A percentile compares a stretch with the other conserved stretches of the same genome.
Conservation (phyloP, 2,113 vertebrate genomes). For the Cyprinus carpio region DNA sequence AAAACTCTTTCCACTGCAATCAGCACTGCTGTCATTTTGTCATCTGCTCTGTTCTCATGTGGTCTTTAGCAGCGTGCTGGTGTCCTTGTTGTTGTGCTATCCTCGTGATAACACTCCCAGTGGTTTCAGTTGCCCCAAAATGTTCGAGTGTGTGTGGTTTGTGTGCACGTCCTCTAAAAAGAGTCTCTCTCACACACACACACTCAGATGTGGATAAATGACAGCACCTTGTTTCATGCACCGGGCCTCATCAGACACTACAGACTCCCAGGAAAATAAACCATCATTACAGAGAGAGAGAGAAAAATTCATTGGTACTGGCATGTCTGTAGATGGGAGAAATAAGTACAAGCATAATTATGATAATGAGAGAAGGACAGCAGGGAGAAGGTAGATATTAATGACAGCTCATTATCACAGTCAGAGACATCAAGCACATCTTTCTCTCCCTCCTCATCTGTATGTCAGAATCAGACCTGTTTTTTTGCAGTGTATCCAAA, state of each 20-base stretch:
- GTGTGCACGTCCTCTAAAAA: neutral
- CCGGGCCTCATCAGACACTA: slow-evolving; percentile 20
- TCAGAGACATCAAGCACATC: slow-evolving; percentile 43
- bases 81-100: slow-evolving; percentile 21
- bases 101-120: slow-evolving; percentile 6
- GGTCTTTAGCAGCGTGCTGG: neutral
- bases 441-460: neutral
- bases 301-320: neutral
- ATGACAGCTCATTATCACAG: slow-evolving; percentile 60
- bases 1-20: slow-evolving; percentile 26
- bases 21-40: slow-evolving; percentile 20
- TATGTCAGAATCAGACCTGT: slow-evolving; percentile 4
- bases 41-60: slow-evolving; percentile 20
- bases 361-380: slow-evolving; percentile 48
- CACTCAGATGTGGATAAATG: slow-evolving; percentile 28
- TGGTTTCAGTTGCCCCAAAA: neutral
- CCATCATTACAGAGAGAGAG: slow-evolving; percentile 46
- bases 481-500: neutral
- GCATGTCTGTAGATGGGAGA: slow-evolving; percentile 34
- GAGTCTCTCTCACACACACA: neutral
- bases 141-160: neutral
- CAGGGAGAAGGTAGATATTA: slow-evolving; percentile 45
- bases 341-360: slow-evolving; percentile 50
- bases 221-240: slow-evolving; percentile 42
- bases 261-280: slow-evolving; percentile 45